These are phyloP conservation scores for Lateolabrax maculatus DNA, from an alignment of 2,797 vertebrate species.

Conservation along the genomic window DNA sequence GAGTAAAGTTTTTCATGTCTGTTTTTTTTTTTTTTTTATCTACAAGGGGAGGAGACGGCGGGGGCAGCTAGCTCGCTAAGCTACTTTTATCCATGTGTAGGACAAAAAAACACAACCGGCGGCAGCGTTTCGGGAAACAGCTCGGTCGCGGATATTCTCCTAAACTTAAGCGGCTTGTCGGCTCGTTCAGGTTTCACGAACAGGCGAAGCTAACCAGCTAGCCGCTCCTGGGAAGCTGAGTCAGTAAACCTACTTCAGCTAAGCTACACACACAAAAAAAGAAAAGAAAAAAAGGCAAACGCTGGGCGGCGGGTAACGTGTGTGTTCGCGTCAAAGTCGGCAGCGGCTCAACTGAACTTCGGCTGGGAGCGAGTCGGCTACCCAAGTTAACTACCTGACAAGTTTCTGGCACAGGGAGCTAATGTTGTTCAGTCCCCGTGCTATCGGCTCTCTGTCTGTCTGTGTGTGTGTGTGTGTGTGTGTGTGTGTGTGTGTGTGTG, in stretches of 20 bases:
- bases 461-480: too few species aligned
- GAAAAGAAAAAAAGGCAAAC: conserved; percentile 33
- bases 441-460: too few species aligned
- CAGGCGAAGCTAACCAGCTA: conserved; percentile 60
- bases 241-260: conserved; percentile 72
- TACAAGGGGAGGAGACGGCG: conserved; percentile 76
- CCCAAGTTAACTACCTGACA: not conserved
- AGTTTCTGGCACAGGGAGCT: not conserved
- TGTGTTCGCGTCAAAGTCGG: not conserved
- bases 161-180: conserved; percentile 37
- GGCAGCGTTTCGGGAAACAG: not conserved
- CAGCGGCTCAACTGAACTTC: not conserved
- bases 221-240: conserved; percentile 66
- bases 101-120: conserved; percentile 27
- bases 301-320: conserved; percentile 12
- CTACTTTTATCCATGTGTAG: conserved; percentile 57
- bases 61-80: conserved; percentile 77
- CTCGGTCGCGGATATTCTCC: not conserved
- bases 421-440: not conserved
- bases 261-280: too few species aligned
- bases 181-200: not conserved
- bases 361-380: not conserved
- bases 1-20: conserved; percentile 85
- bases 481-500: too few species aligned
- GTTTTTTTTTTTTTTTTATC: conserved; percentile 80